Base-by-base conservation (phyloP, 1,140 invertebrate species). In the honey bee (Apis mellifera) region DNA sequence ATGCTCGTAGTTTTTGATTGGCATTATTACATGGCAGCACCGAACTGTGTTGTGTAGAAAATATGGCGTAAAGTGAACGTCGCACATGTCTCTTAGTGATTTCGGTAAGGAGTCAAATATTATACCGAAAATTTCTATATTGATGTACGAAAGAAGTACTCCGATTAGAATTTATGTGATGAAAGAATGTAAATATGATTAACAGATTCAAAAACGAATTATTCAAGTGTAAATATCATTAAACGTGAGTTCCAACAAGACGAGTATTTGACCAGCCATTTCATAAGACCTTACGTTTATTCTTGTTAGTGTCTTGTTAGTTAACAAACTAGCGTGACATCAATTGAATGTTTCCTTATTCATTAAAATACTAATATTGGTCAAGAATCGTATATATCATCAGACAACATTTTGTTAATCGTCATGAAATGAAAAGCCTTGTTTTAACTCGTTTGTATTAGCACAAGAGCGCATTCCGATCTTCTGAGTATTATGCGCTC, bases 1-100 rank as follows among this genome's bases (percentile, higher is more conserved):
- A 68, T 68, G 42, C 50, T 32, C 12, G 17, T 54, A 19, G 9
- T 15, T 60, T 60, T 74, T 11, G 11, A 50, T 13, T 62, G 11
- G 57, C 26, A 50, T 74, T 62, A 50, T 32, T 62, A 62, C 17
- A 69, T 21, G 60, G 74, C 60, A 76, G 74, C 48, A 32, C 23
- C 19, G 52, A 50, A 62, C 48, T 76, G 60, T 57, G 60, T 69
- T 76, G 68, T 70, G 57, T 78, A 68, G 66, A 54, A 72, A 91
- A 91, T 85, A 92, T 92, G 90, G 90, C 90, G 89, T 87, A 88
- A 90, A 89, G 86, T 86, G 86, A 90, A 89, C 87, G 90, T 91
- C 88, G 86, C 89, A 90, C 90, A 90, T 57, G 26, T 92, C 87
- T 89, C 89, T 92, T 89, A 89, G 86, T 91, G 89, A 89, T 89